Evolutionary conservation across 2,888 invertebrate genomes (phyloP).

Genomic region (Ferdinandea cuprea): DNA sequence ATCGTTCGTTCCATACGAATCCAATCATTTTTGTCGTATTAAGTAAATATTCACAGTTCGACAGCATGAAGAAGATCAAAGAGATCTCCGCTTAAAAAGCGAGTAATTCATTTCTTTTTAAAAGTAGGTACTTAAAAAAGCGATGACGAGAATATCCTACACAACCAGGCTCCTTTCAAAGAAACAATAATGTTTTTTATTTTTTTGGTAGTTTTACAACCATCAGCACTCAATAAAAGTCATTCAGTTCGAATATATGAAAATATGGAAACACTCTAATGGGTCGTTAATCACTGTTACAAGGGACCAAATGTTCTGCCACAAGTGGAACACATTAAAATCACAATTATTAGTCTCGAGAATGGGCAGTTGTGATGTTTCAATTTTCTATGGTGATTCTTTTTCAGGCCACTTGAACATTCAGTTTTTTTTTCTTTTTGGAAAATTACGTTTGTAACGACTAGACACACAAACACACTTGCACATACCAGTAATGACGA

Average conservation of each 20-base stretch:
- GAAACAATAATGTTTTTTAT: not conserved
- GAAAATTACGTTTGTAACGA: not conserved
- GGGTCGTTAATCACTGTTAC: not conserved
- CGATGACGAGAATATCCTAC: not conserved
- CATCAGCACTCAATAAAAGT: not conserved
- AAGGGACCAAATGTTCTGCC: not conserved
- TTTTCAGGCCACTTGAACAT: not conserved
- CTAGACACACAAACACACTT: not conserved
- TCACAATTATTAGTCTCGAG: slow-evolving; percentile 7
- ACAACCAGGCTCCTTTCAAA: no score
- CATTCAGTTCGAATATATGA: not conserved
- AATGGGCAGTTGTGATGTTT: slow-evolving; percentile 4
- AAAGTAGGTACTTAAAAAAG: no score
- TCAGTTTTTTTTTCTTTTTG: no score
- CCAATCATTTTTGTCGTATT: no score
- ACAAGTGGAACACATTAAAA: not conserved
- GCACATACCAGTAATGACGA: slow-evolving; percentile 56
- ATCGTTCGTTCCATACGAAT: no score
- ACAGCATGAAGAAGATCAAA: no score
- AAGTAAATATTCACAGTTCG: no score
- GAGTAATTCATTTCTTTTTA: no score
- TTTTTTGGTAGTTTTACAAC: not conserved
- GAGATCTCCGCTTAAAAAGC: no score
- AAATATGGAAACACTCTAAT: slow-evolving; percentile 3
- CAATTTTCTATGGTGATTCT: not conserved